phyloP scores from a whole-genome alignment of 2,888 invertebrate species.

The Ametastegia equiseti region DNA sequence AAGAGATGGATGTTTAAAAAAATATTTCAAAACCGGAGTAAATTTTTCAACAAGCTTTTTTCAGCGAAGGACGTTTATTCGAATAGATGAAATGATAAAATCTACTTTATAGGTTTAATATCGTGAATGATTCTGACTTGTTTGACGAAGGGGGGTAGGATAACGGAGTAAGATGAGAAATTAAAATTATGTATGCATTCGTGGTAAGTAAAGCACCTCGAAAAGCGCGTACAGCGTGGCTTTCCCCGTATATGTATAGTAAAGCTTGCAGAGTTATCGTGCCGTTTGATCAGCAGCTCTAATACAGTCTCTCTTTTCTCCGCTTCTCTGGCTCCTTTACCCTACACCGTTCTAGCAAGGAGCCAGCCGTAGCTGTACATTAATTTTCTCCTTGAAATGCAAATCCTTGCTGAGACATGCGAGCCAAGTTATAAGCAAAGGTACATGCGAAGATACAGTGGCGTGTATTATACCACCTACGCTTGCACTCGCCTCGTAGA shows the following conservation, averaged over 20 bases:
- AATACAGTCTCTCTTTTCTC: slow-evolving; percentile 55
- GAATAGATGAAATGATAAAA: too few species aligned
- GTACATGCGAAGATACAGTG: slow-evolving; percentile 20
- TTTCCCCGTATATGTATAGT: too few species aligned
- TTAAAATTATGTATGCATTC: slow-evolving; percentile 3
- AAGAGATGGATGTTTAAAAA: too few species aligned
- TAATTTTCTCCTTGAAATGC: slow-evolving; percentile 45
- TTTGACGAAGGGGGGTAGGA: not conserved
- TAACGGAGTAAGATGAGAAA: not conserved
- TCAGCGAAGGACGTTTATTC: too few species aligned
- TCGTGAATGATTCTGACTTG: not conserved
- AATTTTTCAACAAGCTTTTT: too few species aligned
- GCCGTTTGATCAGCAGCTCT: slow-evolving; percentile 65
- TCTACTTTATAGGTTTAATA: too few species aligned
- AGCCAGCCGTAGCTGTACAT: slow-evolving; percentile 26
- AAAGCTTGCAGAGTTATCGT: slow-evolving; percentile 63
- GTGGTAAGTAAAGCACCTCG: slow-evolving; percentile 53
- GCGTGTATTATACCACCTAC: not conserved
- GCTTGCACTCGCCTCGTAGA: not conserved
- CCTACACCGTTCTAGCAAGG: not conserved
- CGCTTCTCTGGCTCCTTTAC: not conserved
- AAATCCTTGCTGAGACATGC: slow-evolving; percentile 29
- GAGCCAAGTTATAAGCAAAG: slow-evolving; percentile 23
- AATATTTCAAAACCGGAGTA: too few species aligned
- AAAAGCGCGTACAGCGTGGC: too few species aligned